Percentiles rank a stretch among this genome's conserved stretches.
Conservation (phyloP, 2,888 invertebrate genomes). For the Eudasyphora cyanicolor region DNA sequence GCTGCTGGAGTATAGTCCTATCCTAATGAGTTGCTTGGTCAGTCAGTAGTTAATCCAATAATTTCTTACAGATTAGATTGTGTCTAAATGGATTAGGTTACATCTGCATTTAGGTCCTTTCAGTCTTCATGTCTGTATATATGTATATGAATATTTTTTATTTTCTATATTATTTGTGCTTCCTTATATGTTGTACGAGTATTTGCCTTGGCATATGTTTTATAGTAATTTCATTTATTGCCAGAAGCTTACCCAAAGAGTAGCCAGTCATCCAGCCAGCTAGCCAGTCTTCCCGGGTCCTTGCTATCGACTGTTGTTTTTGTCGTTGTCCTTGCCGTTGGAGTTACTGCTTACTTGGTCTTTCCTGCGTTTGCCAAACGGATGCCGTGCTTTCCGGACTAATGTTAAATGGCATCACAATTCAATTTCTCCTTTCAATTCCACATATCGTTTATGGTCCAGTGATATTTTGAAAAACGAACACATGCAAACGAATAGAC, state of each 20-base stretch:
- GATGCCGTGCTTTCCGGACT: slow-evolving; percentile 54
- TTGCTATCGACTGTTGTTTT: neutral
- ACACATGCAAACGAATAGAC: neutral
- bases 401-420: slow-evolving; percentile 52
- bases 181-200: neutral
- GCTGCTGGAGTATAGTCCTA: neutral
- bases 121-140: too few relatives aligned
- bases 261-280: too few relatives aligned
- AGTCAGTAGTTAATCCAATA: slow-evolving; percentile 35
- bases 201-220: slow-evolving; percentile 24
- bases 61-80: slow-evolving; percentile 21
- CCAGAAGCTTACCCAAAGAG: neutral
- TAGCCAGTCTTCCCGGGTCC: neutral
- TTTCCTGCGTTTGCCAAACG: slow-evolving; percentile 3
- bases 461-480: slow-evolving; percentile 30
- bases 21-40: slow-evolving; percentile 14
- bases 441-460: slow-evolving; percentile 58
- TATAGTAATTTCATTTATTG: slow-evolving; percentile 9
- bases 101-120: neutral
- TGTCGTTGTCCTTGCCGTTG: neutral
- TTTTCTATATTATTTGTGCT: too few relatives aligned
- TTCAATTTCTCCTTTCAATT: slow-evolving; percentile 58
- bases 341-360: neutral
- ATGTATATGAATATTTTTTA: too few relatives aligned
- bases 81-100: slow-evolving; percentile 7